Base-by-base conservation (phyloP, 2,888 invertebrate genomes). In the Xanthia togata region DNA sequence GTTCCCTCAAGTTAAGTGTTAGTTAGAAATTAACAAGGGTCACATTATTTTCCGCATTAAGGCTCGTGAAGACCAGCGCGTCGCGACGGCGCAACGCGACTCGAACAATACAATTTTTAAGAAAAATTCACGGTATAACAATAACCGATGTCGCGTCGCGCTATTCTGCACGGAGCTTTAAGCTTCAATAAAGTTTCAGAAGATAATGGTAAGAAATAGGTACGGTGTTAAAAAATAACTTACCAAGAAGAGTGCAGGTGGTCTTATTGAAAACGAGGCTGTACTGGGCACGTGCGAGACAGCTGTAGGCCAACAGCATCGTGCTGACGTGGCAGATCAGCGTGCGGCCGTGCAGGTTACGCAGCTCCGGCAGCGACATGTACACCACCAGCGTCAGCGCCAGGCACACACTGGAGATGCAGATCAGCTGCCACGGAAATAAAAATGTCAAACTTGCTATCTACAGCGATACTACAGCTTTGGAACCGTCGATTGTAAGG, bases 271-370 rank as follows among this genome's bases (percentile, higher is more conserved):
- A 89, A 12, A 97, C 97, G 57, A 86, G 91, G 41, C 88, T 88
- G 88, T 97, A 95, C 91, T 97, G 97, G 4, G 97, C 97, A 62
- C 97, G 89, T 1, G 97, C 97, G 53, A 98, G 96, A 84, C 97
- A 97, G 69, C 96, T 90, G 92, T 97, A 98, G 1, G 97, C 98
- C n/a, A 97, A 89, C 78, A 98, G 95, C 89, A 98, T 97, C 91
- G 97, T 97, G 82, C 96, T 94, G 55, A 98, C 97, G 87, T 98
- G 97, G 88, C 98, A 98, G 93, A 98, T 98, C 65, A 98, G 95
- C 23, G 98, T 98, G 89, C 97, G 97, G 0, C 98, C 98, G 80
- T 98, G 98, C 31, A 98, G 95, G 94, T 98, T 98, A 76, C 97
- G 97, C 74, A 98, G 94, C 82, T 97, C 97, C 1, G 98, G 97